Base-by-base conservation (phyloP, 2,888 invertebrate genomes). In the Amiota mariae region DNA sequence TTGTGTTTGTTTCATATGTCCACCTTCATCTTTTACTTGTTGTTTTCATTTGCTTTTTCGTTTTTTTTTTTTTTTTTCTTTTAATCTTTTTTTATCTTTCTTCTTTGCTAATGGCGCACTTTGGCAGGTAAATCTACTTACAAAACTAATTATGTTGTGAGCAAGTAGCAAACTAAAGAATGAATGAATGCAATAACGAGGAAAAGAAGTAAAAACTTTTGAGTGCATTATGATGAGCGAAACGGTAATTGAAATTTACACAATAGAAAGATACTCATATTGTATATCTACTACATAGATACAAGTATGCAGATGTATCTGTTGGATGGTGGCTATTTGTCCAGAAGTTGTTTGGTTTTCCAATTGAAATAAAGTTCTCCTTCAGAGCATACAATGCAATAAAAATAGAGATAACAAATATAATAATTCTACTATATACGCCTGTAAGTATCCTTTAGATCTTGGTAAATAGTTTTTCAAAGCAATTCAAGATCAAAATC, bases 81-180 rank as follows among this genome's bases (percentile, higher is more conserved):
- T 51, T 64, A n/a, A 13, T 15, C 18, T 18, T 54, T 54, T 46
- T 12, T 68, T 61, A 48, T 57, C 68, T 68, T 36, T 61, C 47
- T 56, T 70, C 56, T 20, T 66, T 75, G 72, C 72, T 75, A 73
- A 72, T 73, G 72, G 64, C 71, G 57, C 74, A 71, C 72, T 75
- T 72, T 61, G 73, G 68, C 72, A 75, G 70, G 72, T 74, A 77
- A 76, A 76, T 76, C 76, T 76, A 73, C 75, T 77, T 77, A 76
- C 74, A 66, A 77, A 76, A 76, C 77, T 77, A 77, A 77, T 76
- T 77, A 77, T 72, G 73, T 73, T 71, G 74, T 72, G 67, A 70
- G 59, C 10, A 8, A 20, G 36, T 36, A 36, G 36, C 36, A 36
- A 36, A 36, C 36, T 36, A 36, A 73, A 70, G 51, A 54, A 54